Conservation (phyloP, 2,113 vertebrate species). For the Tonatia bakeri region DNA sequence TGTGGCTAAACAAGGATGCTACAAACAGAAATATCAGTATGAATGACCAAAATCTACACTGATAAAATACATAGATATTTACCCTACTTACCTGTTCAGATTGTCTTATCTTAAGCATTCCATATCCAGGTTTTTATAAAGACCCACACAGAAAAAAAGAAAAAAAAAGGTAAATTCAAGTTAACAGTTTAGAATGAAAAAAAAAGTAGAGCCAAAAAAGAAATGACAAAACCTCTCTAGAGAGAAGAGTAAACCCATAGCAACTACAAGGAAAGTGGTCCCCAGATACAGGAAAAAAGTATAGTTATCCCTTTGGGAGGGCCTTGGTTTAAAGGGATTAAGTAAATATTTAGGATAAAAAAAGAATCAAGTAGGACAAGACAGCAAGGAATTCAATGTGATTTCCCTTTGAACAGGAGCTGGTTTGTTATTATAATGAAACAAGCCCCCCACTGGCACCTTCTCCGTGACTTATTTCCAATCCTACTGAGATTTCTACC, state of each 20-base stretch:
- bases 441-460: conserved; percentile 49
- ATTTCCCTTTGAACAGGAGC: conserved; percentile 50
- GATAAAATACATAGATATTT: not conserved
- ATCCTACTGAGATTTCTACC: conserved; percentile 64
- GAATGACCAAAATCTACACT: not conserved
- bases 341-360: conserved; percentile 72
- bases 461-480: conserved; percentile 72
- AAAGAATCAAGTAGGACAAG: conserved; percentile 63
- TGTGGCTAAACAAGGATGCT: not conserved
- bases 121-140: not conserved
- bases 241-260: conserved; percentile 35
- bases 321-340: conserved; percentile 69
- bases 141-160: not conserved
- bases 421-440: conserved; percentile 73
- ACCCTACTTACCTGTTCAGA: not conserved
- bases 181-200: conserved; percentile 14
- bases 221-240: conserved; percentile 4
- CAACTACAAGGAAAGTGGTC: conserved; percentile 11
- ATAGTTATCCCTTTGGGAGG: conserved; percentile 33
- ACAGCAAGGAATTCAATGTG: conserved; percentile 45
- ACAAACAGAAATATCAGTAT: not conserved
- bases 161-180: conserved; percentile 25
- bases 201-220: not conserved
- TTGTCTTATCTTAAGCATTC: not conserved
- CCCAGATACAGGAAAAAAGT: conserved; percentile 32